phyloP scores from a whole-genome alignment of 64 coral and sea anemone species.

The Cladopsammia gracilis region DNA sequence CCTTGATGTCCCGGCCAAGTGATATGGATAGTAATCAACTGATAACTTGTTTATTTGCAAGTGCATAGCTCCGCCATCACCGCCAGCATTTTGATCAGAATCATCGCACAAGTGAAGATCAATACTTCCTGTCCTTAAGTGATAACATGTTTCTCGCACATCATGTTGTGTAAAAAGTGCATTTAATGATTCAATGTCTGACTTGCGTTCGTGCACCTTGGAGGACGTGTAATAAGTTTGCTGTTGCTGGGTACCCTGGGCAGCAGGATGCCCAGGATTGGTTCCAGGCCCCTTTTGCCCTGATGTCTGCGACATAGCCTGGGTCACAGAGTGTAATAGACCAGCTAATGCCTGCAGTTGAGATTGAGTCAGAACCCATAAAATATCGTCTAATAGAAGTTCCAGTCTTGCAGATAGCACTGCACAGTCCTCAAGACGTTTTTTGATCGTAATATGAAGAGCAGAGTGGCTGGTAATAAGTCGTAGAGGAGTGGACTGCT shows the following conservation, averaged over 20 bases:
- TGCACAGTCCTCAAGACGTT: conserved; percentile 90
- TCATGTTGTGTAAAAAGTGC: conserved; percentile 87
- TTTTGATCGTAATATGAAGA: conserved; percentile 94
- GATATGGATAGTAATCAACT: conserved; percentile 93
- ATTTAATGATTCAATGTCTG: conserved; percentile 47
- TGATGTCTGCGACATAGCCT: conserved; percentile 58
- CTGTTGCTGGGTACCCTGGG: conserved; percentile 55
- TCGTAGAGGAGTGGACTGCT: conserved; percentile 79
- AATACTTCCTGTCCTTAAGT: conserved; percentile 92
- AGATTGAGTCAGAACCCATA: conserved; percentile 95
- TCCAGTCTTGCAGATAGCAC: conserved; percentile 90
- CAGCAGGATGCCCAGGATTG: conserved; percentile 12
- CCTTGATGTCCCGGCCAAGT: conserved; percentile 90
- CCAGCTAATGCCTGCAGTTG: conserved; percentile 83
- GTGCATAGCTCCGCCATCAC: conserved; percentile 93
- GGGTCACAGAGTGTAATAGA: conserved; percentile 82
- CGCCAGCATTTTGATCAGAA: conserved; percentile 41
- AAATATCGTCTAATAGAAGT: conserved; percentile 90
- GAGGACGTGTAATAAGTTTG: conserved; percentile 65
- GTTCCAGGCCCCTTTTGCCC: conserved; percentile 37
- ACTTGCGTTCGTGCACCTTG: conserved; percentile 50
- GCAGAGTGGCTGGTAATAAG: conserved; percentile 91
- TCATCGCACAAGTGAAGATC: conserved; percentile 98
- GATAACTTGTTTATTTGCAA: conserved; percentile 90
- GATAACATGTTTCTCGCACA: conserved; percentile 90